Evolutionary conservation across 1,140 invertebrate genomes (phyloP).

Genomic region (Aphelinus atriplicis): DNA sequence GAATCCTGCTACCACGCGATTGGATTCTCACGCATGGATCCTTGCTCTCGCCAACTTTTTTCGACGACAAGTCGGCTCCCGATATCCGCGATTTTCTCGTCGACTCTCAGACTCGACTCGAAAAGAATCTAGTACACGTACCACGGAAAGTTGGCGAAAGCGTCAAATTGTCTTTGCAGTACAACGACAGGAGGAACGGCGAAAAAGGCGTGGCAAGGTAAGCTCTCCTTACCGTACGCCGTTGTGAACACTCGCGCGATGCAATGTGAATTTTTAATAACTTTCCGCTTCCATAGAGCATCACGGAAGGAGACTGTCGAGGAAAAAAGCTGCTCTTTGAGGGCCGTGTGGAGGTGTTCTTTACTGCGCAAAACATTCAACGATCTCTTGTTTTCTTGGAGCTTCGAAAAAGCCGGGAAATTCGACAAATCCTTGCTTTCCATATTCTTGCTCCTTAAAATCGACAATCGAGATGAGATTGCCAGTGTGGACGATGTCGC

Average conservation of each 20-base stretch:
- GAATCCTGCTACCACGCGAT: conserved; percentile 64
- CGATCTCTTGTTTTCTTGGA: conserved; percentile 63
- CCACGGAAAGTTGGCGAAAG: not conserved
- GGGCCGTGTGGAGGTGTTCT: conserved; percentile 65
- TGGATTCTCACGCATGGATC: conserved; percentile 69
- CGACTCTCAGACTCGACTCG: not conserved
- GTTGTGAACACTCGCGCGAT: too few species aligned
- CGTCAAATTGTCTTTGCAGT: not conserved
- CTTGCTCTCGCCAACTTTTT: conserved; percentile 56
- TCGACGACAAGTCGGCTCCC: conserved; percentile 6
- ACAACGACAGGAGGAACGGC: not conserved
- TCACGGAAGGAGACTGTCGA: not conserved
- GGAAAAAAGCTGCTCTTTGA: conserved; percentile 27
- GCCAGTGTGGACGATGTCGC: not conserved
- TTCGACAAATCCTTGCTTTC: conserved; percentile 61
- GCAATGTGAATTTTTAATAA: too few species aligned
- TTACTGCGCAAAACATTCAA: conserved; percentile 63
- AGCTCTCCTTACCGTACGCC: too few species aligned
- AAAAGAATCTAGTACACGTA: not conserved
- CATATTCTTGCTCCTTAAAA: conserved; percentile 66
- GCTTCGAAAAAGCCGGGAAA: conserved; percentile 60
- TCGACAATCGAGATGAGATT: conserved; percentile 39
- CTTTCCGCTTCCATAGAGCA: too few species aligned
- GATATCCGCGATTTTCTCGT: conserved; percentile 29
- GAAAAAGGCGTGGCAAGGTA: too few species aligned